Evolutionary conservation across 2,888 invertebrate genomes (phyloP).

Genomic region (Maniola hyperantus): DNA sequence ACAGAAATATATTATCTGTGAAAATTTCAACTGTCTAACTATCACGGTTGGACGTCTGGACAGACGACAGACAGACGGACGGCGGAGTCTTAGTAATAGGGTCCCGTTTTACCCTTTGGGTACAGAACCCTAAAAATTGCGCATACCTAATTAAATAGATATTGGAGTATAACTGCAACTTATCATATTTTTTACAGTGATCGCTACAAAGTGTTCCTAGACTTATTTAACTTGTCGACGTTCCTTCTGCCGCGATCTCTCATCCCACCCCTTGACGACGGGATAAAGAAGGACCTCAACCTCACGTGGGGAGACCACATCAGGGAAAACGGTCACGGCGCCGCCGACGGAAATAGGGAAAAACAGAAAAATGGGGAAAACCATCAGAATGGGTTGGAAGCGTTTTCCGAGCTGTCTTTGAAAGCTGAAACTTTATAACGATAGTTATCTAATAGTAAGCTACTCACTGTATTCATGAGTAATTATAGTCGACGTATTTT

Average conservation of each 20-base stretch:
- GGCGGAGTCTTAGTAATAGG: too few relatives aligned
- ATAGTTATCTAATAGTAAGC: too few relatives aligned
- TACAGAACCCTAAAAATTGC: too few relatives aligned
- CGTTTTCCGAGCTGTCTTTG: conserved; percentile 2
- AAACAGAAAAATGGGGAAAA: conserved; percentile 30
- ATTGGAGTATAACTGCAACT: too few relatives aligned
- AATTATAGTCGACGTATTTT: too few relatives aligned
- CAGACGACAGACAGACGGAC: too few relatives aligned
- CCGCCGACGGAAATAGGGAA: conserved; percentile 38
- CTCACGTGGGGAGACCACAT: conserved; percentile 76
- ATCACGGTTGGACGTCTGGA: too few relatives aligned
- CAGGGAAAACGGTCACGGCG: conserved; percentile 45
- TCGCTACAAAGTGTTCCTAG: conserved; percentile 98
- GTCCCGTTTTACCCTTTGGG: too few relatives aligned
- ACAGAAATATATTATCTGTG: too few relatives aligned
- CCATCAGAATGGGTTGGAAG: conserved; percentile 25
- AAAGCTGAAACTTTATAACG: conserved; percentile 7
- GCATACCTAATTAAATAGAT: too few relatives aligned
- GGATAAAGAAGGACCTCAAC: conserved; percentile 90
- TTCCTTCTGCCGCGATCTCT: conserved; percentile 95
- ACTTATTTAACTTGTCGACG: conserved; percentile 98
- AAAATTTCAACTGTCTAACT: too few relatives aligned
- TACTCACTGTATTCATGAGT: too few relatives aligned
- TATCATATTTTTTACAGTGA: conserved; percentile 86
- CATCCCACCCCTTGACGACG: conserved; percentile 93